A percentile compares a stretch with the other conserved stretches of the same genome.
These are phyloP conservation scores for Halcyon leucocephala DNA, from an alignment of 2,797 vertebrate species.

Conservation along the genomic window DNA sequence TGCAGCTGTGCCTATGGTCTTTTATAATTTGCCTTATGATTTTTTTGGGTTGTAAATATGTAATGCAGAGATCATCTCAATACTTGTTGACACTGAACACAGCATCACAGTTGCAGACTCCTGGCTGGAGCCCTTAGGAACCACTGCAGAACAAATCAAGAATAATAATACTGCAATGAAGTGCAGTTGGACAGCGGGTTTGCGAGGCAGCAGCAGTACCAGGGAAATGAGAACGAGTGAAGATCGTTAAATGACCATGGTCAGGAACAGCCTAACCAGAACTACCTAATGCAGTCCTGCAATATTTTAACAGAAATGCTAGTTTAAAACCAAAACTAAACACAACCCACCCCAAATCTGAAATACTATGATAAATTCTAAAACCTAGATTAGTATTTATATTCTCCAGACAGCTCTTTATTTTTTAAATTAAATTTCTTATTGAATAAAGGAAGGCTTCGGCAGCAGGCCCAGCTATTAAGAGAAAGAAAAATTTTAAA, in stretches of 20 bases:
- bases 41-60: not conserved
- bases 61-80: not conserved
- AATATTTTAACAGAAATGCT: not conserved
- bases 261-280: not conserved
- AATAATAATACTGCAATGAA: not conserved
- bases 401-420: not conserved
- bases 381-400: not conserved
- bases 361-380: not conserved
- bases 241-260: not conserved
- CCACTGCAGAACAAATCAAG: conserved; percentile 25
- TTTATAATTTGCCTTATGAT: not conserved
- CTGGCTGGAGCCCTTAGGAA: not conserved
- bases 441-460: not conserved
- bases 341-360: accelerated
- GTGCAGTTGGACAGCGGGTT: not conserved
- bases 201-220: not conserved
- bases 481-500: not conserved
- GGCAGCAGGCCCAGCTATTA: not conserved
- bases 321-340: not conserved
- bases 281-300: not conserved
- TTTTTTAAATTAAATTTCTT: not conserved
- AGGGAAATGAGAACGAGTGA: not conserved
- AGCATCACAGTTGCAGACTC: not conserved
- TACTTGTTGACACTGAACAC: not conserved
- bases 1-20: not conserved